phyloP scores from a whole-genome alignment of 2,888 invertebrate genomes.

The Drosophila aldrichi region DNA sequence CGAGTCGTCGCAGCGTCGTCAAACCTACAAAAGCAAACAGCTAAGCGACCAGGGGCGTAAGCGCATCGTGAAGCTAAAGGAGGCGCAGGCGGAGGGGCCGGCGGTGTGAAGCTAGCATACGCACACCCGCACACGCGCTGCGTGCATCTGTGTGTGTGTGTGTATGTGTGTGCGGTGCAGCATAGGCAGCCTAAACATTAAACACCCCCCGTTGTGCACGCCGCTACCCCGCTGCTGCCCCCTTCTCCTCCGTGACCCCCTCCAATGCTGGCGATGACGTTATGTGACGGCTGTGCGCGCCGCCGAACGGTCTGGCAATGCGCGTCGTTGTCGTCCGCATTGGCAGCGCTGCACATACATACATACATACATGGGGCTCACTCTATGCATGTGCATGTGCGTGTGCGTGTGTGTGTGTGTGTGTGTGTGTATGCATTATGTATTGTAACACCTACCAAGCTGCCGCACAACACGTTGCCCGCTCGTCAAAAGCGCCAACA shows the following conservation, averaged over 20 bases:
- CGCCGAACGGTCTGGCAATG: conserved; percentile 72
- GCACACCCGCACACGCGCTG: conserved; percentile 1
- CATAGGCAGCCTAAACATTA: conserved; percentile 15
- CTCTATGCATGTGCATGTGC: background rate
- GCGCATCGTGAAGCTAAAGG: background rate
- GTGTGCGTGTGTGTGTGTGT: conserved; percentile 17
- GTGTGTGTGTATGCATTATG: conserved; percentile 49
- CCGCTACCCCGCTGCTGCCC: conserved; percentile 16
- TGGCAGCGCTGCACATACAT: conserved; percentile 31
- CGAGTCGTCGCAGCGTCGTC: conserved; percentile 44
- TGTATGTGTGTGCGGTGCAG: conserved; percentile 3
- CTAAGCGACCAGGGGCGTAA: conserved; percentile 25
- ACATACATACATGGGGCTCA: conserved; percentile 6
- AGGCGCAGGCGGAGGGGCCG: too few relatives aligned
- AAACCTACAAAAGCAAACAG: conserved; percentile 27
- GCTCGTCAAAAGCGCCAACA: conserved; percentile 64
- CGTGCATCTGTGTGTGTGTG: background rate
- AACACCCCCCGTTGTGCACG: conserved; percentile 17
- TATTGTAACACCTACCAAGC: conserved; percentile 75
- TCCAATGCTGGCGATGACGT: conserved; percentile 62
- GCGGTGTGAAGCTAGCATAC: background rate
- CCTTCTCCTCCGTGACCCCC: conserved; percentile 2
- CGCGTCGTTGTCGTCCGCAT: conserved; percentile 34
- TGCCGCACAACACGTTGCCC: conserved; percentile 56
- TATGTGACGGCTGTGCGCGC: conserved; percentile 66